Evolutionary conservation across 2,888 invertebrate species (phyloP), one percentile per base, ranked within the genome.

Genomic region (Anthrax anthrax): DNA sequence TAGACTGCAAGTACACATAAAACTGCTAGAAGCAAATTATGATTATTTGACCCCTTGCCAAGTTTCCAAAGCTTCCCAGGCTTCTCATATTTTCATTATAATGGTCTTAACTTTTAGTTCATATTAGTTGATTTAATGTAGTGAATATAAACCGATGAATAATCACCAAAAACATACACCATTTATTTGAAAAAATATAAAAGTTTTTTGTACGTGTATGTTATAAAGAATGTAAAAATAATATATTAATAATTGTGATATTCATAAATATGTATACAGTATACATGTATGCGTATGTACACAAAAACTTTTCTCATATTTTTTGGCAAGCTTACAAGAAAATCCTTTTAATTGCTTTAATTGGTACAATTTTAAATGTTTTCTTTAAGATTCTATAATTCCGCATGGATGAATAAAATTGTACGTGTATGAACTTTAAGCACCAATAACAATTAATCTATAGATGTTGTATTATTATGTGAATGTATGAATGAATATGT

Each of bases 71-170:
- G 29, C 12, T 32, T 32, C 29, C 12, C 29, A 32, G 29, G 29
- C 9, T 41, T 27, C 32, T 37, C 42, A 27, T 44, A 32, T 39
- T 39, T 38, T 37, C 42, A 37, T 38, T 27, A 37, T 43, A 43
- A 43, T 42, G 42, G 34, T 14, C 46, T 41, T 18, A 42, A 46
- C 38, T 48, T 32, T 61, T 60, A 59, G 64, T 64, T 63, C 64
- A 63, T 63, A 64, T 60, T 64, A 61, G 60, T 58, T 56, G 58
- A 60, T 61, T 63, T 62, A 64, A 64, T 63, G 64, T 62, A 60
- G 59, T 61, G 63, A 61, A 62, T 62, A 63, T 64, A 60, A 61
- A 61, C 60, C 57, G 52, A 57, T 53, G 59, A 61, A 27, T 41
- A 46, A 46, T 46, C 23, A 16, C 17, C 18, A 27, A n/a, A n/a